These are phyloP conservation scores for Nebria ingens DNA, from an alignment of 1,140 invertebrate genomes.

Conservation along the genomic window DNA sequence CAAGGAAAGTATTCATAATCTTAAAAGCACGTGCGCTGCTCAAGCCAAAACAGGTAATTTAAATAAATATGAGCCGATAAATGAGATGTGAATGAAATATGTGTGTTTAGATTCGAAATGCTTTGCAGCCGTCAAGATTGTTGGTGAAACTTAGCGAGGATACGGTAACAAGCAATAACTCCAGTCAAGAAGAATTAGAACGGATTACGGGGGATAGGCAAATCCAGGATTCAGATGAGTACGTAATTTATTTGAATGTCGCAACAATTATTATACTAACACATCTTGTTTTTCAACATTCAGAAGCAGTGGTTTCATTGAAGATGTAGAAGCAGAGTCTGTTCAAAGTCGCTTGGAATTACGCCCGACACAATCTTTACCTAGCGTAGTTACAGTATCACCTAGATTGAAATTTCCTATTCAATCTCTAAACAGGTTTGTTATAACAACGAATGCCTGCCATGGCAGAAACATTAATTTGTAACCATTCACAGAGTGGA, in stretches of 20 bases:
- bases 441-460: no score
- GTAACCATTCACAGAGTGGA: no score
- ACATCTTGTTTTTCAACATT: constrained; percentile 15
- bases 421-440: not conserved
- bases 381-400: constrained; percentile 17
- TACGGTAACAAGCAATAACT: constrained; percentile 39
- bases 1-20: constrained; percentile 40
- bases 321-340: constrained; percentile 42
- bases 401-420: not conserved
- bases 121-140: not conserved
- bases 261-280: not conserved
- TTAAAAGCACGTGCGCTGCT: constrained; percentile 31
- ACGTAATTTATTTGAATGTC: constrained; percentile 16
- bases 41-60: constrained; percentile 23
- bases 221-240: constrained; percentile 33
- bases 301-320: constrained; percentile 47
- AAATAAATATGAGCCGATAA: not conserved
- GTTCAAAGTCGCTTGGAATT: constrained; percentile 21
- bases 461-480: no score
- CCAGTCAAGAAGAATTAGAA: constrained; percentile 47
- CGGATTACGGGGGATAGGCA: constrained; percentile 12
- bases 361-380: constrained; percentile 25
- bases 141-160: constrained; percentile 30
- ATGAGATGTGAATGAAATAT: not conserved
- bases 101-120: not conserved